Evolutionary conservation across 2,113 vertebrate genomes (phyloP).

Genomic region (Xenopus tropicalis): UCB_Xtro_10.0 CM004443.2:68242501-68243000

Average conservation of each 20-base stretch:
- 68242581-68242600: too few species aligned
- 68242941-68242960: background rate
- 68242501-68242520: too few species aligned
- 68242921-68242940: background rate
- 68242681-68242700: too few species aligned
- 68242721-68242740: constrained; percentile 22
- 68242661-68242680: too few species aligned
- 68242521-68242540: too few species aligned
- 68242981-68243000: too few species aligned
- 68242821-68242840: constrained; percentile 34
- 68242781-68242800: constrained; percentile 28
- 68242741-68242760: constrained; percentile 20
- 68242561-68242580: too few species aligned
- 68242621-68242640: too few species aligned
- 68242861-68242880: constrained; percentile 31
- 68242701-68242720: constrained; percentile 2
- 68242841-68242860: constrained; percentile 26
- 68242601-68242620: too few species aligned
- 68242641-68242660: too few species aligned
- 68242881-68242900: constrained; percentile 10
- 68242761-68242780: constrained; percentile 9
- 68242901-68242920: constrained; percentile 13
- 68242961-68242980: background rate
- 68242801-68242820: constrained; percentile 25
- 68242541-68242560: too few species aligned